Evolutionary conservation across 2,113 vertebrate genomes (phyloP).

Genomic region (Eidolon helvum): DNA sequence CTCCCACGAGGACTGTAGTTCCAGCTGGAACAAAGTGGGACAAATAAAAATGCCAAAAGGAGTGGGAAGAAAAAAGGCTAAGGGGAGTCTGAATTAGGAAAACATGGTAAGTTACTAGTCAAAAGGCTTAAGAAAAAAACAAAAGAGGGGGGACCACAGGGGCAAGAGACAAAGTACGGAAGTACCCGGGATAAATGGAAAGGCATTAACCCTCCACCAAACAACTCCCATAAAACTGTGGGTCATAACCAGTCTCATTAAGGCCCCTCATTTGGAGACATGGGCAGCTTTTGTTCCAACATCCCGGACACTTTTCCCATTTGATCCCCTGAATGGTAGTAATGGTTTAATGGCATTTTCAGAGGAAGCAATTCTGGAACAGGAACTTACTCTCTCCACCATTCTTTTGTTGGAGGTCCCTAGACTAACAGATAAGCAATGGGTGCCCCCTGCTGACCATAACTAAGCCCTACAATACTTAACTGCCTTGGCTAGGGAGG

Average conservation of each 20-base stretch:
- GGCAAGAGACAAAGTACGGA: conserved; percentile 80
- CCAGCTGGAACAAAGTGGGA: conserved; percentile 54
- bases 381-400: conserved; percentile 67
- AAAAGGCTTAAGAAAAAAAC: conserved; percentile 79
- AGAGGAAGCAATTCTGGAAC: conserved; percentile 84
- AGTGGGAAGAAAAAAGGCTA: conserved; percentile 43
- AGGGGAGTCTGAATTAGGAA: conserved; percentile 74
- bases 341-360: conserved; percentile 84
- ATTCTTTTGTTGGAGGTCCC: conserved; percentile 46
- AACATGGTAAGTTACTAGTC: conserved; percentile 71
- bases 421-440: conserved; percentile 46
- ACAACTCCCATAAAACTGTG: conserved; percentile 84
- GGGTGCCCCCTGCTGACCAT: conserved; percentile 81
- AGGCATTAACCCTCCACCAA: conserved; percentile 80
- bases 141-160: conserved; percentile 74
- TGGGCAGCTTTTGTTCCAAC: conserved; percentile 80
- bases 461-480: conserved; percentile 63
- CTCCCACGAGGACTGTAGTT: conserved; percentile 13
- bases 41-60: conserved; percentile 73
- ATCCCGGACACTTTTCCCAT: conserved; percentile 79
- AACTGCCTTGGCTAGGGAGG: background rate
- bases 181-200: conserved; percentile 81
- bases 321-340: conserved; percentile 80
- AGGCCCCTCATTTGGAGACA: conserved; percentile 78
- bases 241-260: conserved; percentile 83